Base-by-base conservation (phyloP, 2,888 invertebrate genomes). In the Cynaeus angustus region DNA sequence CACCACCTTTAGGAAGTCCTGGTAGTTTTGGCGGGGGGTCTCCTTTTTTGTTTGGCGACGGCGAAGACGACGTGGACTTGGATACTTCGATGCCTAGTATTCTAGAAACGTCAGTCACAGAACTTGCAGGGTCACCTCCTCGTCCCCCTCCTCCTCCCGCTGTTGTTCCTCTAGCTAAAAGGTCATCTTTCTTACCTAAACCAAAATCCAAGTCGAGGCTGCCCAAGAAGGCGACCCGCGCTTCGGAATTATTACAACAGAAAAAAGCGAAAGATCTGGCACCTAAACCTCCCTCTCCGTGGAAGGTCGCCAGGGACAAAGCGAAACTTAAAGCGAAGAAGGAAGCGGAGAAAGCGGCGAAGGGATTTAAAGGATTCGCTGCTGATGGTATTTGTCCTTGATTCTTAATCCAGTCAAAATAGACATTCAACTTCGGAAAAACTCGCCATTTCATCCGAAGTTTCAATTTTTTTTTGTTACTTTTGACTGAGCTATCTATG, bases 171-270 rank as follows among this genome's bases (percentile, higher is more conserved):
- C 21, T 21, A 21, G 21, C 4, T 1, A 21, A 21, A 21, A 21
- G 21, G 4, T 21, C 21, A 4, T 21, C 21, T 3, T 21, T 21
- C 55, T 41, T 21, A 33, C 26, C 7, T 21, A 21, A 21, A 4
- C 21, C 21, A 21, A 58, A 58, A 7, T 43, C 16, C 9, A 14
- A 7, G n/a, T 46, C 45, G 13, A 59, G 46, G 28, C 16, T 46
- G 4, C 12, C 26, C 2, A 30, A 45, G 4, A 37, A 37, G 33
- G 8, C 48, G 4, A 61, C 61, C 0, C 48, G 61, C 4, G 33
- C 61, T 6, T 33, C 61, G 5, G 8, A 46, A 5, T 9, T 61
- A 9, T 16, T 48, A 4, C 61, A 38, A 3, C 16, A 61, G 52
- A 52, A 30, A 10, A 52, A 30, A 13, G 13, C 7, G 12, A 13